Percentiles rank a stretch among this genome's conserved stretches.
Conservation (phyloP, 2,888 invertebrate genomes). For the Bellardia bayeri region DNA sequence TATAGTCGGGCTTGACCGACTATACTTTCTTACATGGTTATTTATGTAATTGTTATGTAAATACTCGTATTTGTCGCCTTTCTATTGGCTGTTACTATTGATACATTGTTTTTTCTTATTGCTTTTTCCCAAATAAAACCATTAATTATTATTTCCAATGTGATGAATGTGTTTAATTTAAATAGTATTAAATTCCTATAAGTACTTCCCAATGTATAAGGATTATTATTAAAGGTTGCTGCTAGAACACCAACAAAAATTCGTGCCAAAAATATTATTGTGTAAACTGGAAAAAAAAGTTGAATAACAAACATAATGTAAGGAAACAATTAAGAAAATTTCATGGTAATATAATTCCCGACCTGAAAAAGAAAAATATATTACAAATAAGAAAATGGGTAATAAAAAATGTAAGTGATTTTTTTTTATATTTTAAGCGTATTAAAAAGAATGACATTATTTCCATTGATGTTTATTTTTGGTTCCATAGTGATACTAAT, state of each 20-base stretch:
- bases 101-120: background rate
- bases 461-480: too few species aligned
- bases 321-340: background rate
- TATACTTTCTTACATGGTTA: background rate
- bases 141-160: constrained; percentile 14
- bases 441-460: too few species aligned
- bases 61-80: constrained; percentile 21
- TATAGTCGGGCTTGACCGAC: too few species aligned
- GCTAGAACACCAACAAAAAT: background rate
- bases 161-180: constrained; percentile 11
- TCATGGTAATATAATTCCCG: background rate
- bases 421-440: too few species aligned
- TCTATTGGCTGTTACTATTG: background rate
- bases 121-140: background rate
- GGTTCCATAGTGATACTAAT: too few species aligned
- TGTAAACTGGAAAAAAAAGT: too few species aligned
- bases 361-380: background rate
- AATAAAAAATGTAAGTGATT: too few species aligned
- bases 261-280: background rate
- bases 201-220: background rate
- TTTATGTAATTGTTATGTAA: constrained; percentile 12
- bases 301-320: background rate
- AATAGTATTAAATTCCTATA: constrained; percentile 9
- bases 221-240: background rate
- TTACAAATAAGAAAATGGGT: background rate